Conservation (phyloP, 2,888 invertebrate species). For the Autographa gamma region DNA sequence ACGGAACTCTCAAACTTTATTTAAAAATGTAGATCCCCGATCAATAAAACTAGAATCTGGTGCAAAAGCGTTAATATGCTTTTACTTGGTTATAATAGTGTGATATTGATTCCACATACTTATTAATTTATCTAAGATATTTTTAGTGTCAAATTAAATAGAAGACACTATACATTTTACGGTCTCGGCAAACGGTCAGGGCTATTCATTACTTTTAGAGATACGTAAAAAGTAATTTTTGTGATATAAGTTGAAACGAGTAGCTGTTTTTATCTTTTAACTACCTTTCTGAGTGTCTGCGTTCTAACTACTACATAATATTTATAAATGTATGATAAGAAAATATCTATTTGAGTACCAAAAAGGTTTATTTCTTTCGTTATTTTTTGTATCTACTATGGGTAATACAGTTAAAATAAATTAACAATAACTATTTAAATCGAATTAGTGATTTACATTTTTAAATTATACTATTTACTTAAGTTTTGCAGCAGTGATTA, state of each 20-base stretch:
- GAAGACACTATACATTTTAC: conserved; percentile 47
- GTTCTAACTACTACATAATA: too few species aligned
- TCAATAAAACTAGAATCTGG: conserved; percentile 25
- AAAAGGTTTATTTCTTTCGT: too few species aligned
- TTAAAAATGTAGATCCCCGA: not conserved
- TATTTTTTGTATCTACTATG: too few species aligned
- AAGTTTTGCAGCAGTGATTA: too few species aligned
- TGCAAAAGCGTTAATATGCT: conserved; percentile 44
- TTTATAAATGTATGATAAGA: too few species aligned
- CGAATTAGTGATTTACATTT: too few species aligned
- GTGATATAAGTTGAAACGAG: not conserved
- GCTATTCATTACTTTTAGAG: conserved; percentile 1
- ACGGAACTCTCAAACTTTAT: not conserved
- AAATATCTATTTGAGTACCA: too few species aligned
- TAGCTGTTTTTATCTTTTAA: not conserved
- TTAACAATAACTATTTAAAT: too few species aligned
- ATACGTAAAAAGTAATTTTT: not conserved
- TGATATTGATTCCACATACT: conserved; percentile 39
- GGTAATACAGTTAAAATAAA: too few species aligned
- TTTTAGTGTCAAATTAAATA: conserved; percentile 51
- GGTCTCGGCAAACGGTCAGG: conserved; percentile 29
- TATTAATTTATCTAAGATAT: conserved; percentile 47
- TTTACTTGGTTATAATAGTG: conserved; percentile 40
- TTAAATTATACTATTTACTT: too few species aligned
- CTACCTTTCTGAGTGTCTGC: too few species aligned